These are phyloP conservation scores for Orientallactaga bullata DNA, from an alignment of 2,113 vertebrate species.

Conservation along the genomic window DNA sequence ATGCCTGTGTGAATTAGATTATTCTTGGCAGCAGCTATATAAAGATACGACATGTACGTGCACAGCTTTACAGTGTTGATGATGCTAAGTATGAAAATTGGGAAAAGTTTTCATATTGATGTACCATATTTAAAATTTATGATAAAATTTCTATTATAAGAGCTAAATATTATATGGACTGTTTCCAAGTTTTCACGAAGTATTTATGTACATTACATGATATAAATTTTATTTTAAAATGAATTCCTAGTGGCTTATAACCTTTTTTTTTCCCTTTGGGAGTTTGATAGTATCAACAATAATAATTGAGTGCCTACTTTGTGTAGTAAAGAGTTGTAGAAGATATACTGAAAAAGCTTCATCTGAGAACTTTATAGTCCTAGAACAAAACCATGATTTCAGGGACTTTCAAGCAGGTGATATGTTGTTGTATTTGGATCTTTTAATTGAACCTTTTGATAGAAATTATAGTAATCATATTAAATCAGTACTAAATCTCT, in stretches of 20 bases:
- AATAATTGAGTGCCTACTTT: slow-evolving; percentile 28
- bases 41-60: background rate
- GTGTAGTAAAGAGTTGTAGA: slow-evolving; percentile 5
- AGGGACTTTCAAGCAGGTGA: background rate
- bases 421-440: background rate
- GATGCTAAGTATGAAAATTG: background rate
- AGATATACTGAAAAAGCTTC: slow-evolving; percentile 6
- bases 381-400: slow-evolving; percentile 33
- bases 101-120: slow-evolving; percentile 33
- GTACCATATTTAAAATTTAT: slow-evolving; percentile 1
- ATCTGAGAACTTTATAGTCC: slow-evolving; percentile 8
- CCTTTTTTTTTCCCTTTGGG: slow-evolving; percentile 16
- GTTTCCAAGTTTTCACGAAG: background rate
- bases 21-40: background rate
- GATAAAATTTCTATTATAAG: slow-evolving; percentile 16
- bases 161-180: slow-evolving; percentile 38
- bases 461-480: background rate
- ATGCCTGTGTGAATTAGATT: slow-evolving; percentile 26
- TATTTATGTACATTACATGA: background rate
- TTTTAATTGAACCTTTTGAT: background rate
- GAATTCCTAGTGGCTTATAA: background rate
- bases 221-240: slow-evolving; percentile 54
- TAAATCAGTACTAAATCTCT: background rate
- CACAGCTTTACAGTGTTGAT: slow-evolving; percentile 13
- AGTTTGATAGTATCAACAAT: background rate